Evolutionary conservation across 2,888 invertebrate genomes (phyloP).

Genomic region (Auanema freiburgensis): DNA sequence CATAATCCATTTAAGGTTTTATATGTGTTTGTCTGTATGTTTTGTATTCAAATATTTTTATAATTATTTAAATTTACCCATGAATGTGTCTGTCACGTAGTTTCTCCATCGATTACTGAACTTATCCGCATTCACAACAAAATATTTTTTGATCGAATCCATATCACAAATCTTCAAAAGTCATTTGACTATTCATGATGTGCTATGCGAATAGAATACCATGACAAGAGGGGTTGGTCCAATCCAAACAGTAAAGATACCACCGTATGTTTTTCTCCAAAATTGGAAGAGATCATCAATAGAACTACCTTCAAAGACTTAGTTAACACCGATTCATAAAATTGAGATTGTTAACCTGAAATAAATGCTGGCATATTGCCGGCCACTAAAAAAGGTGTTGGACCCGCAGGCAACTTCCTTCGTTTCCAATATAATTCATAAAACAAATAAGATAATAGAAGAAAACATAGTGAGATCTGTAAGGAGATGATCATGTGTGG

Average conservation of each 20-base stretch:
- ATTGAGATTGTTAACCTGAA: no score
- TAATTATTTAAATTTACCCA: constrained; percentile 40
- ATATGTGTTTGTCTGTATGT: background rate
- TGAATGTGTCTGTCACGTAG: constrained; percentile 59
- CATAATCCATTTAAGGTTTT: background rate
- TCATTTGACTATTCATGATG: background rate
- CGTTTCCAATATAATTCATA: constrained; percentile 55
- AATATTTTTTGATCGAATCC: constrained; percentile 51
- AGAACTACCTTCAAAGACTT: constrained; percentile 19
- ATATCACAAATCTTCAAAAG: constrained; percentile 31
- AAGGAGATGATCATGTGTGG: no score
- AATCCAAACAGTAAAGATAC: constrained; percentile 63
- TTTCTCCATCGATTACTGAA: constrained; percentile 62
- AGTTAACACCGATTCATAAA: no score
- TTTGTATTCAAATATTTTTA: background rate
- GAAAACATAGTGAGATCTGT: constrained; percentile 11
- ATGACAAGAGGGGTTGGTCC: constrained; percentile 60
- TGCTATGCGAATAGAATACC: constrained; percentile 30
- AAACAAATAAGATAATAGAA: constrained; percentile 31
- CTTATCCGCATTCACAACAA: constrained; percentile 55
- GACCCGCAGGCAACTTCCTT: constrained; percentile 50
- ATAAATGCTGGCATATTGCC: constrained; percentile 53
- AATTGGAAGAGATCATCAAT: constrained; percentile 21
- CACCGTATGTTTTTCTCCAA: constrained; percentile 14
- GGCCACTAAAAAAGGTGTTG: constrained; percentile 49